These are phyloP conservation scores for Anastrepha obliqua DNA, from an alignment of 1,140 invertebrate genomes.

Conservation along the genomic window DNA sequence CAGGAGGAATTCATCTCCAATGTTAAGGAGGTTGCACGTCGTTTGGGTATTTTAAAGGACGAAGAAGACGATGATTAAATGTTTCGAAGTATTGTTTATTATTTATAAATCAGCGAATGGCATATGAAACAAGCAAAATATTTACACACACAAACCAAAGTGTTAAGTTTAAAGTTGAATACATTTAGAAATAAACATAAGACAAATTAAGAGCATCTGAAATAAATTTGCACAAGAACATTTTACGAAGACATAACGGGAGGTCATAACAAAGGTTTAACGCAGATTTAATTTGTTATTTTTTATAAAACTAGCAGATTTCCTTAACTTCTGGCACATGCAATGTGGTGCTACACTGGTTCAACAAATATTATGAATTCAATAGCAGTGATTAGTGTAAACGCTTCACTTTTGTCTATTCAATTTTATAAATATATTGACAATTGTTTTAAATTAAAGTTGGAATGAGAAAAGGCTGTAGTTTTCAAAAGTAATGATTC, in stretches of 20 bases:
- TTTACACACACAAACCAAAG: conserved; percentile 20
- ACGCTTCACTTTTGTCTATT: neutral
- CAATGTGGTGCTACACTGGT: neutral
- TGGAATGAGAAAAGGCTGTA: too few species aligned
- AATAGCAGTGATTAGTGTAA: conserved; percentile 13
- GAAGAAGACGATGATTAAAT: conserved; percentile 73
- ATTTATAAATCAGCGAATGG: conserved; percentile 39
- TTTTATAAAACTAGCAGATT: neutral
- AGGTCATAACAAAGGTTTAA: neutral
- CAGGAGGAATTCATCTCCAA: conserved; percentile 93
- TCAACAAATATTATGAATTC: neutral
- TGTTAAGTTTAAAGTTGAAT: conserved; percentile 34
- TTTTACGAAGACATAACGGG: neutral
- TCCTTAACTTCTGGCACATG: neutral
- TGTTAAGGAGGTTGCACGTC: conserved; percentile 87
- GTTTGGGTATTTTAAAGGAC: conserved; percentile 90
- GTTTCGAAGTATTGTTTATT: neutral
- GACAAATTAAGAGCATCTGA: neutral
- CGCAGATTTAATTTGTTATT: neutral
- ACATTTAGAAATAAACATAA: conserved; percentile 28
- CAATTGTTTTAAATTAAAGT: neutral
- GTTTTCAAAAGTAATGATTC: too few species aligned
- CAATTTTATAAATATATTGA: neutral
- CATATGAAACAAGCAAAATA: conserved; percentile 23
- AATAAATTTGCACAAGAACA: conserved; percentile 18